These are phyloP conservation scores for Chironomus tepperi DNA, from an alignment of 1,140 invertebrate genomes.

Conservation along the genomic window DNA sequence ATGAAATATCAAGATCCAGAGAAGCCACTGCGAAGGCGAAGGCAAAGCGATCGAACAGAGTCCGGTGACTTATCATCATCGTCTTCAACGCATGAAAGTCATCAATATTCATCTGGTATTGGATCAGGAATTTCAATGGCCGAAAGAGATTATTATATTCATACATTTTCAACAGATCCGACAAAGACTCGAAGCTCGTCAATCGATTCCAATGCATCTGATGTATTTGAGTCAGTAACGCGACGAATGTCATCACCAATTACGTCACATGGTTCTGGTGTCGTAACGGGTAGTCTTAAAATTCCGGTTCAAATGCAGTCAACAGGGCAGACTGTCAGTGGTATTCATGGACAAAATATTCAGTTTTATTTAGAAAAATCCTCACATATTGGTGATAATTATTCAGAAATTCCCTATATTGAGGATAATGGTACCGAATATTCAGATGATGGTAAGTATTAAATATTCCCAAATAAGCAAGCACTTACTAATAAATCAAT, in stretches of 20 bases:
- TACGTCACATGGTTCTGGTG: constrained; percentile 45
- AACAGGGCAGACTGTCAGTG: background rate
- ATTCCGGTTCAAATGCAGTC: constrained; percentile 52
- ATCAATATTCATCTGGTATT: constrained; percentile 21
- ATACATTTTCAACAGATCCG: background rate
- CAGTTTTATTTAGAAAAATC: constrained; percentile 2
- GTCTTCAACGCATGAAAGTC: constrained; percentile 3
- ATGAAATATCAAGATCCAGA: constrained; percentile 26
- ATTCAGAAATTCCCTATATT: background rate
- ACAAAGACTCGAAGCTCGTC: constrained; percentile 24
- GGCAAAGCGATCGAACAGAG: constrained; percentile 2
- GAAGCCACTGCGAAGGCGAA: background rate
- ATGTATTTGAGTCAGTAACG: background rate
- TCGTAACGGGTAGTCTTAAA: constrained; percentile 72
- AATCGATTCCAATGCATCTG: constrained; percentile 23
- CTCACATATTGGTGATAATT: background rate
- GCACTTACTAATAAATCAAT: background rate
- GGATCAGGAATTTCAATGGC: background rate
- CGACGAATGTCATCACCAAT: constrained; percentile 44
- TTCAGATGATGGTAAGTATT: constrained; percentile 1
- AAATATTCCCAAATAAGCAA: too few species aligned
- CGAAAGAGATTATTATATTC: constrained; percentile 10
- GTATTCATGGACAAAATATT: constrained; percentile 18
- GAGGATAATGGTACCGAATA: background rate
- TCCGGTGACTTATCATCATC: constrained; percentile 12